phyloP scores from a whole-genome alignment of 2,888 invertebrate genomes.

The Phanerotoma sp. region DNA sequence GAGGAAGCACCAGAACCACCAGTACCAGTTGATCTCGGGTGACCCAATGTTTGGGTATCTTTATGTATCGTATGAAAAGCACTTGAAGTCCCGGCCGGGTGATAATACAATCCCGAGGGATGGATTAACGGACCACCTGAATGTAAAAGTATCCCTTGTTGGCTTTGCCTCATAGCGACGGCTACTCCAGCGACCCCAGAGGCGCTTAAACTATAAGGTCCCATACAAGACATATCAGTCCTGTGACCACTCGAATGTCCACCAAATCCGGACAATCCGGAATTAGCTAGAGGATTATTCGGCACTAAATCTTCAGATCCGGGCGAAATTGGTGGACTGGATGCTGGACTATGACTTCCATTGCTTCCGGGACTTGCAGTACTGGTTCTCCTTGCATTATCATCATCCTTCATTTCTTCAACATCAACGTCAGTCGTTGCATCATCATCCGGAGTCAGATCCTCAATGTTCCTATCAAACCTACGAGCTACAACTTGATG shows the following conservation, averaged over 20 bases:
- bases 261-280: constrained; percentile 51
- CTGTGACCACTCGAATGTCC: constrained; percentile 39
- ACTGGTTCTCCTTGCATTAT: constrained; percentile 58
- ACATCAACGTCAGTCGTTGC: constrained; percentile 37
- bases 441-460: constrained; percentile 57
- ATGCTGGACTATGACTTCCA: constrained; percentile 64
- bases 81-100: constrained; percentile 48
- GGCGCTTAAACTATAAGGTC: constrained; percentile 16
- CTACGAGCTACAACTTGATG: too few species aligned
- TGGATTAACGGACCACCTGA: constrained; percentile 50
- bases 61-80: constrained; percentile 59
- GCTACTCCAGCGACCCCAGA: constrained; percentile 15
- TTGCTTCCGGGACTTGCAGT: constrained; percentile 63
- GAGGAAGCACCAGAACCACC: constrained; percentile 47
- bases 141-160: constrained; percentile 49
- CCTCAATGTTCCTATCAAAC: constrained; percentile 14
- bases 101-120: constrained; percentile 51
- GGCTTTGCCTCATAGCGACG: constrained; percentile 47
- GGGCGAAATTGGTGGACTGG: constrained; percentile 83
- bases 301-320: constrained; percentile 70
- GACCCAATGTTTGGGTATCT: constrained; percentile 55
- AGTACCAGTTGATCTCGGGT: constrained; percentile 38
- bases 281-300: constrained; percentile 14
- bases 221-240: constrained; percentile 38
- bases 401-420: constrained; percentile 44